Evolutionary conservation across 2,113 vertebrate species (phyloP).

Genomic region (Ailurus styani): DNA sequence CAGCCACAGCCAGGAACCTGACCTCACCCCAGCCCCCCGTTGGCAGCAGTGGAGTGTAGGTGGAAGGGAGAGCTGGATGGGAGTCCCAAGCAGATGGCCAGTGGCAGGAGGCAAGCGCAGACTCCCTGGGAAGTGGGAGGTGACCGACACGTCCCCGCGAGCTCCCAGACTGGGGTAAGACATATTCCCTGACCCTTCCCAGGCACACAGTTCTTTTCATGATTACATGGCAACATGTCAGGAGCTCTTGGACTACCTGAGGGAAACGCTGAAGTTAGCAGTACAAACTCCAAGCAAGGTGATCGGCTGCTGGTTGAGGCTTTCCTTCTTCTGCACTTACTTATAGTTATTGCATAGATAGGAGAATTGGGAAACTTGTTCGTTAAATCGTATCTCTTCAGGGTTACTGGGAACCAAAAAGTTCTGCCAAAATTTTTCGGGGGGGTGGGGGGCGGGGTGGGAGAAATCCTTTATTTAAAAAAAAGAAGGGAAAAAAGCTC

Average conservation of each 20-base stretch:
- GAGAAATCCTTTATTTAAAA: neutral
- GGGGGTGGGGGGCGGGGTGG: too few species aligned
- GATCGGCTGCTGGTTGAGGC: neutral
- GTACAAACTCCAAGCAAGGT: neutral
- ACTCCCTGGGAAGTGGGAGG: neutral
- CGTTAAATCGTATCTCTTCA: neutral
- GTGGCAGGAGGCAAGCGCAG: neutral
- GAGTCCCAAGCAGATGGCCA: neutral
- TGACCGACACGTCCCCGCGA: accelerated
- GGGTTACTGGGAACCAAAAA: neutral
- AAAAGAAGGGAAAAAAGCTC: neutral
- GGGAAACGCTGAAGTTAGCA: neutral
- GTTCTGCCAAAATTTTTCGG: neutral
- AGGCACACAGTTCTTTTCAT: neutral
- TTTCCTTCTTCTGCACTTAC: neutral
- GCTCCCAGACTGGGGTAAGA: neutral
- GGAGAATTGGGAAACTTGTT: neutral
- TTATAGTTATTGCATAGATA: neutral
- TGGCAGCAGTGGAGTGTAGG: neutral
- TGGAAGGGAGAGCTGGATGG: neutral
- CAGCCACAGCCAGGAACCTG: neutral
- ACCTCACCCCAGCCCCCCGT: neutral
- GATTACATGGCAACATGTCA: neutral
- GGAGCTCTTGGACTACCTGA: neutral
- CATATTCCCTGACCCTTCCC: neutral